These are phyloP conservation scores for Crotalus tigris DNA, from an alignment of 2,113 vertebrate genomes.

Conservation along the genomic window DNA sequence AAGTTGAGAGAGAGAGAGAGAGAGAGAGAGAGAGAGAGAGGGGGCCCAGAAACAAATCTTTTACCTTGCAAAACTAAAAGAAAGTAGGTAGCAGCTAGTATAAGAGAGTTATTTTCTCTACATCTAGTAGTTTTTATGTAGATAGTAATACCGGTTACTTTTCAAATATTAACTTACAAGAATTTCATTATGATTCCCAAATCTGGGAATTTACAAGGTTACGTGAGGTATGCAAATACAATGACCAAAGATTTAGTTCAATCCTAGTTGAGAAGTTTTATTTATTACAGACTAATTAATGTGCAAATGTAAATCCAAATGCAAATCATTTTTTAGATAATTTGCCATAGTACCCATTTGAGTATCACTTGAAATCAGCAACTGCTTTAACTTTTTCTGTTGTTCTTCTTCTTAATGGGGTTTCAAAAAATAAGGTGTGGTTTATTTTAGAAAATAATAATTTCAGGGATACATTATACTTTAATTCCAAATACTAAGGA, in stretches of 20 bases:
- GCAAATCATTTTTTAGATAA: not conserved
- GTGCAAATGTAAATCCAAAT: not conserved
- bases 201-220: not conserved
- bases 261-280: not conserved
- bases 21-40: not conserved
- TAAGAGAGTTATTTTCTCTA: not conserved
- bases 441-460: not conserved
- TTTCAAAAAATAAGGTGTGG: not conserved
- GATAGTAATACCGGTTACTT: not conserved
- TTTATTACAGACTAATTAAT: not conserved
- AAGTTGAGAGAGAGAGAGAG: not conserved
- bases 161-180: not conserved
- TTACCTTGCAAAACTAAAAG: conserved; percentile 1
- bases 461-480: not conserved
- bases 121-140: not conserved
- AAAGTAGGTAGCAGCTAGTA: not conserved
- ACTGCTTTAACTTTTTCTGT: not conserved
- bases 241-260: not conserved
- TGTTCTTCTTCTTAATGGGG: not conserved
- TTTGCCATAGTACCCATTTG: not conserved
- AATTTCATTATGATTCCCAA: not conserved
- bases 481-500: not conserved
- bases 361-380: not conserved
- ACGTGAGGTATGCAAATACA: not conserved
- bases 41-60: not conserved